These are phyloP conservation scores for Charadrius vociferus DNA, from an alignment of 2,113 vertebrate species.

Conservation along the genomic window DNA sequence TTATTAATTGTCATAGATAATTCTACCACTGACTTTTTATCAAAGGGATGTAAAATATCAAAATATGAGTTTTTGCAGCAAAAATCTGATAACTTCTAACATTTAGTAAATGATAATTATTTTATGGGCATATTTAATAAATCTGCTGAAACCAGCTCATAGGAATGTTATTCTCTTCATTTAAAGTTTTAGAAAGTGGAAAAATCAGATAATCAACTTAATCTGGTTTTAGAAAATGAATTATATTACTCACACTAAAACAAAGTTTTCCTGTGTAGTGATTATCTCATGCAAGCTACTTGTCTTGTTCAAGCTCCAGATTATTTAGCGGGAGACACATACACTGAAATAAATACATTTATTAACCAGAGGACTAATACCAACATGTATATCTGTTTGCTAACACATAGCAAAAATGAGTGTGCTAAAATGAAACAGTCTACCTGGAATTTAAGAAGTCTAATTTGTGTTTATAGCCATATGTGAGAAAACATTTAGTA, in stretches of 20 bases:
- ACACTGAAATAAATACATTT: background rate
- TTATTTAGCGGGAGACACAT: background rate
- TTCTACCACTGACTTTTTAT: background rate
- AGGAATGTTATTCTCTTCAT: background rate
- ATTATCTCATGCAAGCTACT: background rate
- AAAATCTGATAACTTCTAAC: background rate
- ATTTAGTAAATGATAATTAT: background rate
- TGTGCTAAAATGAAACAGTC: background rate
- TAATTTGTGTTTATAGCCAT: background rate
- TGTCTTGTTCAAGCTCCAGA: background rate
- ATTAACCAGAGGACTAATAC: background rate
- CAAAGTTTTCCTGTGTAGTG: background rate
- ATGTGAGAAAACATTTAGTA: background rate
- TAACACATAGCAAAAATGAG: background rate
- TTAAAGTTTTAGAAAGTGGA: background rate
- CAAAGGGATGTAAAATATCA: background rate
- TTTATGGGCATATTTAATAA: background rate
- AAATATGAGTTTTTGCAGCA: background rate
- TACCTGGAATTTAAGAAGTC: background rate
- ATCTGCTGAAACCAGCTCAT: background rate
- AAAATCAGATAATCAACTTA: background rate
- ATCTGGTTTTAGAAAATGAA: background rate
- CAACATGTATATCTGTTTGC: background rate
- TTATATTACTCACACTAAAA: background rate
- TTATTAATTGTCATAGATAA: background rate